A percentile compares a stretch with the other conserved stretches of the same genome.
phyloP scores from a whole-genome alignment of 2,113 vertebrate species.

The Synodontis membranacea region DNA sequence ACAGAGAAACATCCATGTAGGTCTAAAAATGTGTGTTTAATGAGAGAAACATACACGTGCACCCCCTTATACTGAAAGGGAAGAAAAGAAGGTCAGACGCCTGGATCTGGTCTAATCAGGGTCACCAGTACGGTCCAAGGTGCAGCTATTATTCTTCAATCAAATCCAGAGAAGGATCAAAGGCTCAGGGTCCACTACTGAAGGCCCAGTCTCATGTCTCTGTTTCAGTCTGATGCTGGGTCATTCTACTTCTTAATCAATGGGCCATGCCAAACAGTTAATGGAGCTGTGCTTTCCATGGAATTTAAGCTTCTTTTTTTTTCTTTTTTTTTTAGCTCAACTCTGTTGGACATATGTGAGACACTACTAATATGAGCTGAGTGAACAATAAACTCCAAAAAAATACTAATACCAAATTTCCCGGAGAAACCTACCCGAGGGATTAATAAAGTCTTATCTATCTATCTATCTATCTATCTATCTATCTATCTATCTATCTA shows the following conservation, averaged over 20 bases:
- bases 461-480: no score
- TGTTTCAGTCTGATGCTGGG: not conserved
- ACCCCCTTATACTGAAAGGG: constrained; percentile 23
- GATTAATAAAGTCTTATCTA: no score
- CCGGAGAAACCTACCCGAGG: no score
- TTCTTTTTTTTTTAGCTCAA: not conserved
- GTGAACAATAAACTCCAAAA: not conserved
- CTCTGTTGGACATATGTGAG: constrained; percentile 8
- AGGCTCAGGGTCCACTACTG: not conserved
- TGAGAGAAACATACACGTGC: not conserved
- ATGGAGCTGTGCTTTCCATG: constrained; percentile 2
- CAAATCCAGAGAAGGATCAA: constrained; percentile 31
- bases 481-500: no score
- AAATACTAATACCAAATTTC: no score
- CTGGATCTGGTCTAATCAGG: constrained; percentile 43
- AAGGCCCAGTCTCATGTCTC: not conserved
- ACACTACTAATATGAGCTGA: not conserved
- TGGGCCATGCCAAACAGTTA: constrained; percentile 16
- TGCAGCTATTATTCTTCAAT: constrained; percentile 32
- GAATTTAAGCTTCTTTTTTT: not conserved
- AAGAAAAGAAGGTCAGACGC: constrained; percentile 23
- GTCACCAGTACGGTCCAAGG: constrained; percentile 29
- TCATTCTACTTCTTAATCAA: not conserved
- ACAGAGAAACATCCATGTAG: constrained; percentile 3
- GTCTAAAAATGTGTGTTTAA: not conserved